Base-by-base conservation (phyloP, 2,888 invertebrate genomes). In the Coremacera marginata region DNA sequence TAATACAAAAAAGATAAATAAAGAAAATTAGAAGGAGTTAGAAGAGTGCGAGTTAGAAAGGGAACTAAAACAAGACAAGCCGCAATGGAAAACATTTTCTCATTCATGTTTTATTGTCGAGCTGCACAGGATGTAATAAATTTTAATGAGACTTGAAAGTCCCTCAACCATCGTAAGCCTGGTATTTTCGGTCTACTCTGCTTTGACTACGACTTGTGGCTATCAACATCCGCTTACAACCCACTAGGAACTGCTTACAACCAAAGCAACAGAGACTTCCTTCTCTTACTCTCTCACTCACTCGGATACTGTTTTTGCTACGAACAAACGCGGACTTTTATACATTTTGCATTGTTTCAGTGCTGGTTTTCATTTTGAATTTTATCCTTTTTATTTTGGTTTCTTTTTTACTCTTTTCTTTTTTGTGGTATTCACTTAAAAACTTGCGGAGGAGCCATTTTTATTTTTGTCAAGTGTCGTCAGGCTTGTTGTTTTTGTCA, bases 91-190 rank as follows among this genome's bases (percentile, higher is more conserved):
- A 68, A 51, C 68, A 68, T 68, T 68, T 22, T 49, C 44, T 44
- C 63, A 27, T 68, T 52, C 49, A 51, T 68, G 49, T 68, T 68
- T 68, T 52, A 68, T 68, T 49, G 31, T 31, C 25, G 25, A 27
- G 49, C 68, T 27, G 25, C 49, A 68, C 25, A 51, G 68, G 68
- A 68, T 68, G 68, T 51, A 51, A 51, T 68, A 68, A 68, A 68
- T 68, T 68, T 52, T 68, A 68, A 68, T 68, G 68, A 68, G 68
- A 68, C 51, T 68, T 68, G 68, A 3, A 68, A 68, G 49, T 68
- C 68, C 51, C 68, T 68, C n/a, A 52, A 51, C 51, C 51, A 27
- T 7, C n/a, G 51, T 51, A 52, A 68, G 68, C 51, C 25, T 51
- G 49, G 16, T 27, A 49, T 44, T 44, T 49, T 68, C n/a, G 52